Evolutionary conservation across 2,797 vertebrate species (phyloP).

Genomic region (Rhodeus uyekii): DNA sequence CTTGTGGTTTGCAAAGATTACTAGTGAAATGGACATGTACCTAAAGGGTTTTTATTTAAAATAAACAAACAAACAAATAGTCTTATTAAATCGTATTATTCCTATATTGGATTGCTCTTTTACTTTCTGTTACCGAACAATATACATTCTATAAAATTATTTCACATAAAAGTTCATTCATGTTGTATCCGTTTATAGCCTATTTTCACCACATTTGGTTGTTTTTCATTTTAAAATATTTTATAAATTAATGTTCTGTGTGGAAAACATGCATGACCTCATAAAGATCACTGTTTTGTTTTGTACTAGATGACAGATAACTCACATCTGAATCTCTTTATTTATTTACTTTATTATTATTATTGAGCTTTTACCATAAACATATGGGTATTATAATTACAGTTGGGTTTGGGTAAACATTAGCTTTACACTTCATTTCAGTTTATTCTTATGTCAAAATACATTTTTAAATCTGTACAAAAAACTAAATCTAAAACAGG

Average conservation of each 20-base stretch:
- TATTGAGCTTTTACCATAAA: neutral
- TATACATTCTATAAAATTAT: neutral
- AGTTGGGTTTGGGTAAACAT: too few species aligned
- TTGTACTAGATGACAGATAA: conserved; percentile 69
- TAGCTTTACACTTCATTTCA: too few species aligned
- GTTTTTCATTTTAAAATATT: neutral
- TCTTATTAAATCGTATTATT: too few species aligned
- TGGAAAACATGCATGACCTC: neutral
- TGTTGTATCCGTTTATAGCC: neutral
- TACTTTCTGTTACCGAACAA: neutral
- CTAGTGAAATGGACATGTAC: neutral
- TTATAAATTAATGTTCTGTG: neutral
- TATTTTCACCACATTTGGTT: neutral
- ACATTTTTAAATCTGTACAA: neutral
- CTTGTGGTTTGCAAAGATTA: conserved; percentile 24
- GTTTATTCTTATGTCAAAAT: neutral
- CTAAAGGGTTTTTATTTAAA: neutral
- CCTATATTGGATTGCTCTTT: neutral
- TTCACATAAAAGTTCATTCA: neutral
- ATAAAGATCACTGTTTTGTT: conserved; percentile 36
- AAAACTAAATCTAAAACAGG: neutral
- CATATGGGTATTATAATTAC: too few species aligned
- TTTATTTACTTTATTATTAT: conserved; percentile 67
- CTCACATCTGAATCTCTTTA: neutral
- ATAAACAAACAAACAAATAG: neutral